These are phyloP conservation scores for Galleria mellonella DNA, from an alignment of 1,140 invertebrate genomes.

Conservation along the genomic window DNA sequence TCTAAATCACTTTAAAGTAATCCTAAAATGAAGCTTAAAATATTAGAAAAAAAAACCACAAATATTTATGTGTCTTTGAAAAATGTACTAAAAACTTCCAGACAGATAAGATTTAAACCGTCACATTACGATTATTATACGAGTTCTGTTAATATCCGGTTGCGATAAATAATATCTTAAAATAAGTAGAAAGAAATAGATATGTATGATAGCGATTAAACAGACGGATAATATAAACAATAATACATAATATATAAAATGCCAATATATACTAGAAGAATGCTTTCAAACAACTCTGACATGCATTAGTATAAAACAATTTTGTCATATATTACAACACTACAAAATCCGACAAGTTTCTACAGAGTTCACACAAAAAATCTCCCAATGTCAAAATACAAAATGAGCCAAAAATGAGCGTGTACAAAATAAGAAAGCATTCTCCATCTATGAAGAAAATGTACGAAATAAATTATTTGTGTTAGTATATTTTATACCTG, in stretches of 20 bases:
- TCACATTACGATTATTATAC: no score
- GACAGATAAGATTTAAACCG: no score
- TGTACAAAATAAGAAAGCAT: constrained; percentile 59
- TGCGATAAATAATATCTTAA: no score
- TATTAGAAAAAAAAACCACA: no score
- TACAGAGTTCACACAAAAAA: constrained; percentile 24
- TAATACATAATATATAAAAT: not conserved
- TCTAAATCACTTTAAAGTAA: no score
- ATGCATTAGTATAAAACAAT: constrained; percentile 29
- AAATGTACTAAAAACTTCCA: no score
- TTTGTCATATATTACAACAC: constrained; percentile 14
- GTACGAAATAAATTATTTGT: constrained; percentile 17
- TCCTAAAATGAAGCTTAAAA: no score
- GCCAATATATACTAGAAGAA: constrained; percentile 51
- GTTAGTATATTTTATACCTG: constrained; percentile 63
- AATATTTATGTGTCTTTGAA: no score
- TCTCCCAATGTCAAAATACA: not conserved
- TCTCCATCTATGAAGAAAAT: constrained; percentile 48
- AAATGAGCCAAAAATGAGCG: constrained; percentile 23
- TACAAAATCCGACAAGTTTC: constrained; percentile 8
- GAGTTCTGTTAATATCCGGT: no score
- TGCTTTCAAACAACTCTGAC: constrained; percentile 47
- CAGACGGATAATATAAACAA: no score
- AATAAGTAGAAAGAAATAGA: no score
- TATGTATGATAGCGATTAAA: no score